A percentile compares a stretch with the other conserved stretches of the same genome.
phyloP scores from a whole-genome alignment of 2,797 vertebrate species.

The Perdix hodgsoniae region DNA sequence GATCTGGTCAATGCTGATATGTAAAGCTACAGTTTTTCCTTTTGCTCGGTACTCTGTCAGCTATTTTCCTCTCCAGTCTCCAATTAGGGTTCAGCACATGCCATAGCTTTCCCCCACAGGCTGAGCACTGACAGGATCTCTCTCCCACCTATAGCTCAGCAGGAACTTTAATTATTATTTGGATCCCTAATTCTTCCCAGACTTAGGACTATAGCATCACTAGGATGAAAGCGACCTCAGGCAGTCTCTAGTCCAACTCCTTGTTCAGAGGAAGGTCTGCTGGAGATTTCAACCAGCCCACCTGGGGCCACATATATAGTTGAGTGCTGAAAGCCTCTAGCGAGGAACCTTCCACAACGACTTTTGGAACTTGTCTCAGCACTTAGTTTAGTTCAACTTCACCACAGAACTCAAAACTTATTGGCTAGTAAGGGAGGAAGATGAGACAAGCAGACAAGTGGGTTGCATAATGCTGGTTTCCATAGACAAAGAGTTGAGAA shows the following conservation, averaged over 20 bases:
- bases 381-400: not conserved
- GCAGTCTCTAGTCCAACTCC: not conserved
- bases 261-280: not conserved
- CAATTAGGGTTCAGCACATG: not conserved
- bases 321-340: not conserved
- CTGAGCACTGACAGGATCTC: not conserved
- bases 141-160: not conserved
- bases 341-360: not conserved
- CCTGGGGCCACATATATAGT: not conserved
- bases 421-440: not conserved
- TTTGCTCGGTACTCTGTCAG: not conserved
- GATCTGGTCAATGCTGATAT: not conserved
- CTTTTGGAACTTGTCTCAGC: not conserved
- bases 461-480: constrained; percentile 10
- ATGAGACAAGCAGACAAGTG: not conserved
- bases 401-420: not conserved
- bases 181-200: not conserved
- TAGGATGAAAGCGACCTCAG: not conserved
- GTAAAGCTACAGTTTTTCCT: not conserved
- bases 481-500: not conserved
- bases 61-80: not conserved
- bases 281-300: not conserved
- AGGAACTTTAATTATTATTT: not conserved
- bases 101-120: not conserved
- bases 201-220: not conserved